Evolutionary conservation across 2,797 vertebrate species (phyloP).

Genomic region (Columba guinea): DNA sequence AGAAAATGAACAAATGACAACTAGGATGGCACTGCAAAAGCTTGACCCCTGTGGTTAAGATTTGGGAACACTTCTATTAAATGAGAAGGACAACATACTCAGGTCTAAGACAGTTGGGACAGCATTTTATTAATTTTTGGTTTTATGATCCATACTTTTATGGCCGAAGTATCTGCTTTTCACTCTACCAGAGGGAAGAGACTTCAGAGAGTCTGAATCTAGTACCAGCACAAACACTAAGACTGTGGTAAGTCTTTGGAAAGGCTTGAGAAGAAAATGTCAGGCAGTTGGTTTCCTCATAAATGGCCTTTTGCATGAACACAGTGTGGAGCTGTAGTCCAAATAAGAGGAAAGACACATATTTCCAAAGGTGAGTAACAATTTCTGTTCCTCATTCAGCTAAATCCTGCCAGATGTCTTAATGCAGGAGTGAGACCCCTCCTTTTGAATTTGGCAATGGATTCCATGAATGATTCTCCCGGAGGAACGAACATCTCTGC

Average conservation of each 20-base stretch:
- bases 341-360: background rate
- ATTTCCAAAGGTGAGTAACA: background rate
- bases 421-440: too few species aligned
- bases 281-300: background rate
- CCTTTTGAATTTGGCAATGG: background rate
- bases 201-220: background rate
- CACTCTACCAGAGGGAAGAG: background rate
- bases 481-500: background rate
- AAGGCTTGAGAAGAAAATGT: background rate
- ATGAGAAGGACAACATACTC: background rate
- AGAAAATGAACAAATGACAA: background rate
- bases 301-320: background rate
- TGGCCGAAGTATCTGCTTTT: background rate
- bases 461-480: background rate
- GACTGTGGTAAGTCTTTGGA: background rate
- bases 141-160: background rate
- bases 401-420: background rate
- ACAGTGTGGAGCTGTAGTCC: background rate
- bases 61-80: background rate
- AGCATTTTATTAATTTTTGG: background rate
- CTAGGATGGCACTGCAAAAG: background rate
- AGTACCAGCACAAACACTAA: background rate
- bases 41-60: background rate
- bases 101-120: background rate
- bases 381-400: background rate